These are phyloP conservation scores for Amblyraja radiata DNA, from an alignment of 2,797 vertebrate species.

Conservation along the genomic window DNA sequence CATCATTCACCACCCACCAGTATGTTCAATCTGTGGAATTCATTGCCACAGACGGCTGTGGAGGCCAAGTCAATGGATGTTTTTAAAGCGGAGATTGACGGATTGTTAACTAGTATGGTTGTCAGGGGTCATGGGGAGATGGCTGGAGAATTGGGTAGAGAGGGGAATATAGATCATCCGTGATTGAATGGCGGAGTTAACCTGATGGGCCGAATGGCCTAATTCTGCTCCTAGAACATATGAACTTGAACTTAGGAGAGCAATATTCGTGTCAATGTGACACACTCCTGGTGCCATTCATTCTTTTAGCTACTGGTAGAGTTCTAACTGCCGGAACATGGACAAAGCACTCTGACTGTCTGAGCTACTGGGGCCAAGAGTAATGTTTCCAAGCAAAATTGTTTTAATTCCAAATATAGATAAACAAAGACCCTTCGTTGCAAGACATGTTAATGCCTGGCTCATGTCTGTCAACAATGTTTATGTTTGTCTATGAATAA, in stretches of 20 bases:
- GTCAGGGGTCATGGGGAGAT: no score
- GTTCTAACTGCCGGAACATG: background rate
- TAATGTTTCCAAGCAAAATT: background rate
- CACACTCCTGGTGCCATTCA: no score
- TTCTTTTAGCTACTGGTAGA: background rate
- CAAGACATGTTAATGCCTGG: background rate
- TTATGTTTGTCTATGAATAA: background rate
- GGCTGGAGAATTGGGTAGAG: no score
- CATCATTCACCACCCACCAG: no score
- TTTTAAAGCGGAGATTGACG: no score
- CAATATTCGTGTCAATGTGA: background rate
- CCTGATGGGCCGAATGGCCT: background rate
- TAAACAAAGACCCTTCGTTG: background rate
- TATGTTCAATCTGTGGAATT: no score
- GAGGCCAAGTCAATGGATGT: no score
- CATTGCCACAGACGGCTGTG: no score
- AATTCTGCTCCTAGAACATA: background rate
- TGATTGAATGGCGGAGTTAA: no score
- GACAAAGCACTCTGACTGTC: background rate
- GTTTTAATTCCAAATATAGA: background rate
- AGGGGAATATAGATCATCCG: no score
- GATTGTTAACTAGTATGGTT: no score
- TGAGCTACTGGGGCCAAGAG: background rate
- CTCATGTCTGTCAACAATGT: background rate
- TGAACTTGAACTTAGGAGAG: background rate